Evolutionary conservation across 1,140 invertebrate species (phyloP), one percentile per base, ranked within the genome.

Genomic region (Pteromalus puparum): DNA sequence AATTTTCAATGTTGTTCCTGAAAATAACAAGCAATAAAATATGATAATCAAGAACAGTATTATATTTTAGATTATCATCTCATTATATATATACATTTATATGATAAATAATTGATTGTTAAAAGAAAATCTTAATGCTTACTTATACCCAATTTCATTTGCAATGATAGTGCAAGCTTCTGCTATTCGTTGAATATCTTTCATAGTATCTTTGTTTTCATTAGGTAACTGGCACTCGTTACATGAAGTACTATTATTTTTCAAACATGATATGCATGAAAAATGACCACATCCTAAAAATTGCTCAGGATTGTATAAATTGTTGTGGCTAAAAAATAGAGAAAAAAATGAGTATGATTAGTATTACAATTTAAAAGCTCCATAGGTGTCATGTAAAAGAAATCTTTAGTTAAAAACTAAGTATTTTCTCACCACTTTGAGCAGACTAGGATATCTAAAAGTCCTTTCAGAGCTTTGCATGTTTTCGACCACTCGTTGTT

Each of bases 351-450:
- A 2, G 34, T 46, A 70, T 15, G 12, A 75, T 9, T 15, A 26
- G n/a, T 70, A 70, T 15, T 12, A 28, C 9, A 24, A 70, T 26
- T 70, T 9, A 12, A 70, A 26, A 6, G 26, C 10, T 15, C 53
- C 6, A 21, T n/a, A 61, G 5, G 21, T 61, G 6, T 61, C 18
- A 5, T n/a, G 53, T 21, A n/a, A n/a, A 61, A 61, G 0, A n/a
- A 74, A 18, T 2, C 15, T 3, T 73, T 68, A 68, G 3, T 53
- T 83, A 28, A 46, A 48, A 78, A 53, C 38, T 34, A n/a, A n/a
- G n/a, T n/a, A 78, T 70, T 38, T 24, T 30, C 38, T 68, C 76
- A 87, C 87, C 87, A 87, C 77, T 85, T 85, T 76, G 82, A 74
- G 61, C 87, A 87, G 6, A n/a, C 24, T 24, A 87, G 78, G 24